Percentiles rank a stretch among this genome's conserved stretches.
phyloP scores from a whole-genome alignment of 2,888 invertebrate genomes.

The Phaonia tiefii region DNA sequence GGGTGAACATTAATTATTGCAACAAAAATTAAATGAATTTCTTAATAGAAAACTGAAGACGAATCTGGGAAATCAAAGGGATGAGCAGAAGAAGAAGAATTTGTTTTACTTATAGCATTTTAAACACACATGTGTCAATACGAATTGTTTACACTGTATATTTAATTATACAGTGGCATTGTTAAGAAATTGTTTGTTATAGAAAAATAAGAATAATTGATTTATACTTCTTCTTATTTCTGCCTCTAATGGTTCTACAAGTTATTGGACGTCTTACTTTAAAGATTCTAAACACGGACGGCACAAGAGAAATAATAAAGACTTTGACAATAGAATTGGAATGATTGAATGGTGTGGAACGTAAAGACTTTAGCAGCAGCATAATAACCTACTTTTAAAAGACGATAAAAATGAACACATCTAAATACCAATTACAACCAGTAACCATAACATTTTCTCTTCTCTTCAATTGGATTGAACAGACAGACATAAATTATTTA shows the following conservation, averaged over 20 bases:
- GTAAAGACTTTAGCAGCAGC: constrained; percentile 32
- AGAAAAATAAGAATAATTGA: constrained; percentile 43
- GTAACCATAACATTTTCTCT: constrained; percentile 37
- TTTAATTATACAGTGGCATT: too few species aligned
- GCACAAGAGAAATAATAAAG: constrained; percentile 2
- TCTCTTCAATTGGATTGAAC: background rate
- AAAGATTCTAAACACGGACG: background rate
- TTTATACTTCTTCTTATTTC: constrained; percentile 32
- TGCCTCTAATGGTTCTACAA: background rate
- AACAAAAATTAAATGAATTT: too few species aligned
- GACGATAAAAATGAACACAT: constrained; percentile 44
- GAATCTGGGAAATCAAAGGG: too few species aligned
- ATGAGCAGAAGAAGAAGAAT: too few species aligned
- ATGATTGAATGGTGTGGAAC: background rate
- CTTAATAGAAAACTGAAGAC: too few species aligned
- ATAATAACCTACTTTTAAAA: constrained; percentile 60
- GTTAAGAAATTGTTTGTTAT: constrained; percentile 46
- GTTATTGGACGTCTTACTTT: background rate
- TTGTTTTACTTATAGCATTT: too few species aligned
- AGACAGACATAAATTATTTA: too few species aligned
- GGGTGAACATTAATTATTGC: too few species aligned
- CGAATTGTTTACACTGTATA: too few species aligned
- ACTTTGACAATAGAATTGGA: background rate
- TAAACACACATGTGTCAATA: too few species aligned
- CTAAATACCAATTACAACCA: constrained; percentile 53